Percentiles rank a stretch among this genome's conserved stretches.
phyloP scores from a whole-genome alignment of 2,888 invertebrate genomes.

The Drosophila falleni region DNA sequence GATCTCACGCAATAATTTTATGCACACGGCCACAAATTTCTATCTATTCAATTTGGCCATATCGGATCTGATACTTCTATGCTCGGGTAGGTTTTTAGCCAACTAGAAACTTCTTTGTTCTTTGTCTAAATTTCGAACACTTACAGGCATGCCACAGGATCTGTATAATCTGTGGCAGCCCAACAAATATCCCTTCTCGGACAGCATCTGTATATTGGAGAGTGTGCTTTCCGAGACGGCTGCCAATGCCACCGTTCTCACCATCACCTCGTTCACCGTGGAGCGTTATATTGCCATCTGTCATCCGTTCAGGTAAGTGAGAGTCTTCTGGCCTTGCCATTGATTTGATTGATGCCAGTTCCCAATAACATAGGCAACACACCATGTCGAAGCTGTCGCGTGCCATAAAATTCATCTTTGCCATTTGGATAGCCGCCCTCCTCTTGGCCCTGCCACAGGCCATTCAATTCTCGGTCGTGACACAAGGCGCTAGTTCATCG shows the following conservation, averaged over 20 bases:
- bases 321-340: not conserved
- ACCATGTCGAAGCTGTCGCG: conserved; percentile 95
- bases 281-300: conserved; percentile 95
- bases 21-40: conserved; percentile 93
- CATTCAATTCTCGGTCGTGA: conserved; percentile 84
- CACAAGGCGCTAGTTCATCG: conserved; percentile 72
- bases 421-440: conserved; percentile 93
- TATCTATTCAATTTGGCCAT: conserved; percentile 94
- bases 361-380: conserved; percentile 87
- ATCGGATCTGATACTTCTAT: conserved; percentile 91
- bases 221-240: conserved; percentile 94
- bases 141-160: conserved; percentile 91
- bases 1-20: conserved; percentile 92
- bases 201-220: conserved; percentile 90
- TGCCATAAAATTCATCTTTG: conserved; percentile 92
- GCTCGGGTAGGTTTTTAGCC: conserved; percentile 87
- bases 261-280: conserved; percentile 95
- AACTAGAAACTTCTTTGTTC: not conserved
- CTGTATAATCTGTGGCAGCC: conserved; percentile 91
- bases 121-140: not conserved
- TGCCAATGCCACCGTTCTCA: conserved; percentile 93
- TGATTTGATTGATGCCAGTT: conserved; percentile 49
- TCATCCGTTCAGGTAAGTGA: conserved; percentile 89
- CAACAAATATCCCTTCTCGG: conserved; percentile 90
- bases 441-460: conserved; percentile 91